These are phyloP conservation scores for Myocastor coypus DNA, from an alignment of 2,113 vertebrate genomes.

Conservation along the genomic window DNA sequence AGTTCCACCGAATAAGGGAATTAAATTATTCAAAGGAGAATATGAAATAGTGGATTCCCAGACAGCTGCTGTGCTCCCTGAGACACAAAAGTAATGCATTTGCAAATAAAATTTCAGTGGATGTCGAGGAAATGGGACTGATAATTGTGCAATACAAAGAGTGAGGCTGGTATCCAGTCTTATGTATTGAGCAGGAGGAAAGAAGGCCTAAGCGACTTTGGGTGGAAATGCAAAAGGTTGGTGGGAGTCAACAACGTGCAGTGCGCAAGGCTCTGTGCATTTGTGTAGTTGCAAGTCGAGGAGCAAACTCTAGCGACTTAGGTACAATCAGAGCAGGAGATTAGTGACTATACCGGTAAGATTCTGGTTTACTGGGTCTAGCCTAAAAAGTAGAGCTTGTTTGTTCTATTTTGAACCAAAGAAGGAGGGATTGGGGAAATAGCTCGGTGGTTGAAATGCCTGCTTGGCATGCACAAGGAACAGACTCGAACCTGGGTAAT, in stretches of 20 bases:
- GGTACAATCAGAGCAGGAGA: not conserved
- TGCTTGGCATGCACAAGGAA: too few relatives aligned
- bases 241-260: not conserved
- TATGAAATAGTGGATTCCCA: not conserved
- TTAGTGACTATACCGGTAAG: not conserved
- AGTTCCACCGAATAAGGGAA: not conserved
- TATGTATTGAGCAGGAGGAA: not conserved
- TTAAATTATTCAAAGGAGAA: not conserved
- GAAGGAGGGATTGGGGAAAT: not conserved
- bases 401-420: not conserved
- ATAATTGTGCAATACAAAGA: not conserved
- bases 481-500: too few relatives aligned
- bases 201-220: not conserved
- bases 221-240: not conserved
- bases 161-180: not conserved
- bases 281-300: not conserved
- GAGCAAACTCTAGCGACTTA: not conserved
- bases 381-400: not conserved
- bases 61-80: not conserved
- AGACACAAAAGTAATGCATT: not conserved
- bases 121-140: not conserved
- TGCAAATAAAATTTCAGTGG: constrained; percentile 16
- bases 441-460: too few relatives aligned
- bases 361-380: not conserved
- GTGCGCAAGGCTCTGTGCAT: not conserved